These are phyloP conservation scores for Hystrix brachyura DNA, from an alignment of 2,113 vertebrate genomes.

Conservation along the genomic window DNA sequence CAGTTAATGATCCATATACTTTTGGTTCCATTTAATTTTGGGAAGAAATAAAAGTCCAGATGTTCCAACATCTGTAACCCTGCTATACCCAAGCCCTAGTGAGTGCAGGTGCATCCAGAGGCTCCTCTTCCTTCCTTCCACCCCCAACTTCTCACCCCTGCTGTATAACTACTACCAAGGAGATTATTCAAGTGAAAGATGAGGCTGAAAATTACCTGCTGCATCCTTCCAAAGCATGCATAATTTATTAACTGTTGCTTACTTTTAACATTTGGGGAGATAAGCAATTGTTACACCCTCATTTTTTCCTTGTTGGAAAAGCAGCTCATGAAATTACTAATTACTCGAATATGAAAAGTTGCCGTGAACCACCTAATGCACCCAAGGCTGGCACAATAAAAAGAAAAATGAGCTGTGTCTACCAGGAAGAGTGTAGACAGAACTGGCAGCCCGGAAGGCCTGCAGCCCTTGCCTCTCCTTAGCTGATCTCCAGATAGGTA, in stretches of 20 bases:
- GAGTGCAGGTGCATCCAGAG: background rate
- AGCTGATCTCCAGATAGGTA: background rate
- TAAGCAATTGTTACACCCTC: background rate
- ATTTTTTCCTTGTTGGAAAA: background rate
- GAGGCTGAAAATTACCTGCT: background rate
- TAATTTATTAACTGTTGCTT: background rate
- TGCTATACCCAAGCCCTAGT: fast-evolving
- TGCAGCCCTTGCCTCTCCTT: fast-evolving
- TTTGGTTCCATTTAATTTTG: background rate
- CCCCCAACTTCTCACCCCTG: background rate
- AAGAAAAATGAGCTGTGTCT: background rate
- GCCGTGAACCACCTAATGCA: background rate
- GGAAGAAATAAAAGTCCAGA: background rate
- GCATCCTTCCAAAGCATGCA: background rate
- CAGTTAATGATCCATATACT: background rate
- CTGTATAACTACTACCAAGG: background rate
- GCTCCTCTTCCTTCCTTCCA: too few relatives aligned
- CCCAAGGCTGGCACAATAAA: background rate
- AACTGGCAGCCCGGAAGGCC: background rate
- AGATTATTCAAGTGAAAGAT: background rate
- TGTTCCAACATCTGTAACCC: background rate
- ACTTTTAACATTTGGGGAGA: background rate
- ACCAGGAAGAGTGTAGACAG: background rate
- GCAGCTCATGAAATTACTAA: background rate
- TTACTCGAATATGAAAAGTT: background rate